Evolutionary conservation across 2,113 vertebrate species (phyloP).

Genomic region (Syngnathus floridae): DNA sequence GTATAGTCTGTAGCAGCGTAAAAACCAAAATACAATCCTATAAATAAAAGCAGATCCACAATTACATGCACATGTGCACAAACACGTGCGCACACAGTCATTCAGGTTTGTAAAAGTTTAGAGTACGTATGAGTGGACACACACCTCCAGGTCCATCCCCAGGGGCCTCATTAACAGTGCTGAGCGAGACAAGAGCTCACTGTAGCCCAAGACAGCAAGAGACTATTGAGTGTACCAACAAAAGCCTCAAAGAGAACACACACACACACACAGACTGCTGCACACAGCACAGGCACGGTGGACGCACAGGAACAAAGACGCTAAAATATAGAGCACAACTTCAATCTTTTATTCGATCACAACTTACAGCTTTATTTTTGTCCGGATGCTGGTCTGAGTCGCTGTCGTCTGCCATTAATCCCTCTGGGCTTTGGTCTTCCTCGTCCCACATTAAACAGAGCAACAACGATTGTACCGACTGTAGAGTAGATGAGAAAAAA

Average conservation of each 20-base stretch:
- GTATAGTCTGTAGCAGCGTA: not conserved
- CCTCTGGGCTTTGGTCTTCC: conserved; percentile 12
- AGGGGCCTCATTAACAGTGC: conserved; percentile 65
- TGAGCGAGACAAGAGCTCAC: conserved; percentile 39
- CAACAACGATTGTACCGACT: not conserved
- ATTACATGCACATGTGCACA: not conserved
- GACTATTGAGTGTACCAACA: conserved; percentile 56
- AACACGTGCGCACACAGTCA: not conserved
- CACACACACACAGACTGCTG: not conserved
- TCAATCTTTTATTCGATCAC: not conserved
- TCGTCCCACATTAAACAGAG: conserved; percentile 19
- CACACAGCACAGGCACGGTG: conserved; percentile 11
- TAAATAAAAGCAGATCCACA: not conserved
- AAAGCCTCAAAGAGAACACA: conserved; percentile 46
- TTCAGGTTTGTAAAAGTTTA: conserved; percentile 26
- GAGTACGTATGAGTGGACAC: conserved; percentile 47
- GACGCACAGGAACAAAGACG: not conserved
- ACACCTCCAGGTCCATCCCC: conserved; percentile 55
- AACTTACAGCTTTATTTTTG: conserved; percentile 2
- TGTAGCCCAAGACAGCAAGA: conserved; percentile 47
- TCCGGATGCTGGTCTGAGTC: conserved; percentile 7
- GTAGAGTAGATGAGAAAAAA: conserved; percentile 14
- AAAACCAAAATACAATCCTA: not conserved
- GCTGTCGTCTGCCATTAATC: conserved; percentile 27
- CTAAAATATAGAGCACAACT: not conserved